These are phyloP conservation scores for Cyphomyrus discorhynchus DNA, from an alignment of 2,113 vertebrate genomes.

Conservation along the genomic window DNA sequence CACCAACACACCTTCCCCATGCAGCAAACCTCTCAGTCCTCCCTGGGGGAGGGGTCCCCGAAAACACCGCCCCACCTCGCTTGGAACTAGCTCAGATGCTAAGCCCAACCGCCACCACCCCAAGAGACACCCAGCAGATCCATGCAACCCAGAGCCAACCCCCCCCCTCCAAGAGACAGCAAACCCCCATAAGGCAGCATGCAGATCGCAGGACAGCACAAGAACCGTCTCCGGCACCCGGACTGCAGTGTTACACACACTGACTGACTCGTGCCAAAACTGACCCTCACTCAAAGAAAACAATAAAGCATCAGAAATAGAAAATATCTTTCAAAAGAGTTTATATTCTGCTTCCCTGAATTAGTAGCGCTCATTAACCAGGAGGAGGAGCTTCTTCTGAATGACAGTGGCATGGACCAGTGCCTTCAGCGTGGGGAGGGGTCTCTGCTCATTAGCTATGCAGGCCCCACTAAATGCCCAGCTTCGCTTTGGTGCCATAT, in stretches of 20 bases:
- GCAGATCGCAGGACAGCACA: background rate
- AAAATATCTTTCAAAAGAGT: background rate
- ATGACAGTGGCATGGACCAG: background rate
- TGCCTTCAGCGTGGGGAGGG: background rate
- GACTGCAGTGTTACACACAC: background rate
- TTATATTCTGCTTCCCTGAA: background rate
- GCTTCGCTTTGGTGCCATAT: constrained; percentile 9
- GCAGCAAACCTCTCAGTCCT: background rate
- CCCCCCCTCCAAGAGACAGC: background rate
- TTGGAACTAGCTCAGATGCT: background rate
- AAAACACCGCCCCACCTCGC: background rate
- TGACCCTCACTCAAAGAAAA: background rate
- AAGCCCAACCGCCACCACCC: background rate
- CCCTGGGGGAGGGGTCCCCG: background rate
- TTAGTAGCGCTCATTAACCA: background rate
- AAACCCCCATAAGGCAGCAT: background rate
- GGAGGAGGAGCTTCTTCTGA: background rate
- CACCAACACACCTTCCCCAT: constrained; percentile 32
- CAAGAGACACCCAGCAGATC: background rate
- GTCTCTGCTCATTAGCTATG: background rate
- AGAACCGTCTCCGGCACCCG: background rate
- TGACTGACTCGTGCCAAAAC: background rate
- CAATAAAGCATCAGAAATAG: background rate
- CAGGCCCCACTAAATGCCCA: background rate
- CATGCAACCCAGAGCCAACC: background rate